Evolutionary conservation across 2,888 invertebrate genomes (phyloP).

Genomic region (Cosmia pyralina): DNA sequence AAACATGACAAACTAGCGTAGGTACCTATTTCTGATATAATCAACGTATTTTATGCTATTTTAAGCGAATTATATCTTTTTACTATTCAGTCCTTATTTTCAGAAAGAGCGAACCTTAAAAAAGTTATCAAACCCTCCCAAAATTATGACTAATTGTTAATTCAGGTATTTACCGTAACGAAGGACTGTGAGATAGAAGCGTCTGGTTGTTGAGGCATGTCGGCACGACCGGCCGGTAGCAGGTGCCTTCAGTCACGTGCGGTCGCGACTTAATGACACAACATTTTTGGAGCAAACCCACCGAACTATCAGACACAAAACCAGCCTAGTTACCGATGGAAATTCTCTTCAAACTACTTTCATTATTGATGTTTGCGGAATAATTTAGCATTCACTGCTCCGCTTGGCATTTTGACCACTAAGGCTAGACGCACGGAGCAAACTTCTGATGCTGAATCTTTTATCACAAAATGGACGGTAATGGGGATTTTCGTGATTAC

Average conservation of each 20-base stretch:
- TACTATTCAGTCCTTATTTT: neutral
- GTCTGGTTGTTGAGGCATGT: constrained; percentile 73
- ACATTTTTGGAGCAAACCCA: constrained; percentile 71
- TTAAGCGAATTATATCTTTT: neutral
- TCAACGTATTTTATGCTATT: neutral
- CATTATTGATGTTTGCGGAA: constrained; percentile 64
- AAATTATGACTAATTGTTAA: constrained; percentile 41
- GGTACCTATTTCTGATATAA: neutral
- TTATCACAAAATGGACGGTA: constrained; percentile 63
- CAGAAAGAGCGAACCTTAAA: neutral
- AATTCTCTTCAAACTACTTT: constrained; percentile 61
- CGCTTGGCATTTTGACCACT: constrained; percentile 64
- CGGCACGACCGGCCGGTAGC: constrained; percentile 75
- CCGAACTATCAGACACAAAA: constrained; percentile 67
- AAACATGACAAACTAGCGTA: neutral
- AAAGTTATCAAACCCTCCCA: neutral
- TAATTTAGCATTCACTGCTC: constrained; percentile 60
- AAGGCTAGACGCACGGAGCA: constrained; percentile 55
- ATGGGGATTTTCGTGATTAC: constrained; percentile 62
- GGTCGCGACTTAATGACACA: constrained; percentile 73
- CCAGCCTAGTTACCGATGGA: constrained; percentile 65
- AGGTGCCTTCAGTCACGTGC: constrained; percentile 83
- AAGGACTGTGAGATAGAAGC: constrained; percentile 63
- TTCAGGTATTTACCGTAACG: constrained; percentile 54
- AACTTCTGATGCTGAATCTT: constrained; percentile 62